These are phyloP conservation scores for Epizoanthus ramosus DNA, from an alignment of 92 coral and sea anemone species.

Conservation along the genomic window DNA sequence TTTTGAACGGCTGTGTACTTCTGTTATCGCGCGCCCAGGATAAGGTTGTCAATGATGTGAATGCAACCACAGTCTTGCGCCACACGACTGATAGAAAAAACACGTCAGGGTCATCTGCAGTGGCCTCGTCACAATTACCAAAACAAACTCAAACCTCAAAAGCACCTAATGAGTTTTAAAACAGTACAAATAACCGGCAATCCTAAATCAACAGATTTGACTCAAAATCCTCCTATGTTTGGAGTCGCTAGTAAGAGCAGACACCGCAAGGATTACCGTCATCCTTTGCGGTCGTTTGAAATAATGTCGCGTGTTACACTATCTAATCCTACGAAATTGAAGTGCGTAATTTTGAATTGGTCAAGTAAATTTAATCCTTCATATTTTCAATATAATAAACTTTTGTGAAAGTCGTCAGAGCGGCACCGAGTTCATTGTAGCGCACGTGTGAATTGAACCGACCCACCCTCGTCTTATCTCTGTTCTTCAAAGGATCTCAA, in stretches of 20 bases:
- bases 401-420: slow-evolving; percentile 18
- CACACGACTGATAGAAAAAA: neutral
- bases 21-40: slow-evolving; percentile 14
- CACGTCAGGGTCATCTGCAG: slow-evolving; percentile 3
- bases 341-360: neutral
- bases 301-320: neutral
- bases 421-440: slow-evolving; percentile 7
- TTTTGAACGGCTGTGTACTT: neutral
- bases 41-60: neutral
- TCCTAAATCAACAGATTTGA: neutral
- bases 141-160: slow-evolving; percentile 17
- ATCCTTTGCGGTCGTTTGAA: slow-evolving; percentile 6
- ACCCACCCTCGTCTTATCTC: slow-evolving; percentile 5
- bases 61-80: neutral
- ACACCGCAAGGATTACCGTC: slow-evolving; percentile 10
- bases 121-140: slow-evolving; percentile 11
- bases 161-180: slow-evolving; percentile 16
- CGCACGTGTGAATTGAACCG: neutral
- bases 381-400: slow-evolving; percentile 6
- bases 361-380: neutral
- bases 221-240: neutral
- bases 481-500: slow-evolving; percentile 24
- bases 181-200: neutral
- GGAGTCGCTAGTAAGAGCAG: neutral
- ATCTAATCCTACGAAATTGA: neutral